Evolutionary conservation across 37 sponge, comb jelly and placozoan genomes (phyloP).

Genomic region (Axinella damicornis): DNA sequence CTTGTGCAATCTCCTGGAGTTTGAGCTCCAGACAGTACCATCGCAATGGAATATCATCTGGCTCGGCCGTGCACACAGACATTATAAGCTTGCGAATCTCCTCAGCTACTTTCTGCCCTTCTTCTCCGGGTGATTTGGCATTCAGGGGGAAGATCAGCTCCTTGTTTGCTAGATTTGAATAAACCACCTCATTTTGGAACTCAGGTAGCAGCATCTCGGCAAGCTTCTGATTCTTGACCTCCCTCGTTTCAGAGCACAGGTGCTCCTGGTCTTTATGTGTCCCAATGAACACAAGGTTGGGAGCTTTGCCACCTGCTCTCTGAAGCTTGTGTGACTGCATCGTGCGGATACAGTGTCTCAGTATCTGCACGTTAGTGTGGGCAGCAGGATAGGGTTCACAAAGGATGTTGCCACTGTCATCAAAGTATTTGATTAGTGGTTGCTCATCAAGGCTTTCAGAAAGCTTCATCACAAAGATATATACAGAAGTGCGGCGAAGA

Average conservation of each 20-base stretch:
- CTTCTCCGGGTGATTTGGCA: conserved; percentile 10
- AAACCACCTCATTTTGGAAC: background rate
- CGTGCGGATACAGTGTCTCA: no score
- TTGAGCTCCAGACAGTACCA: background rate
- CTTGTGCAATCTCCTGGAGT: conserved; percentile 2
- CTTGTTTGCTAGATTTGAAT: background rate
- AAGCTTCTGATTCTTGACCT: conserved; percentile 17
- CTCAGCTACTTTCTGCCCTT: background rate
- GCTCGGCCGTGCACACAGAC: background rate
- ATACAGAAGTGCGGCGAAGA: background rate
- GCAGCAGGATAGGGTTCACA: no score
- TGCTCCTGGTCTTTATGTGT: conserved; percentile 9
- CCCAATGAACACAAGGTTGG: conserved; percentile 23
- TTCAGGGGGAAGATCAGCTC: conserved; percentile 28
- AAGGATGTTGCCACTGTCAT: background rate
- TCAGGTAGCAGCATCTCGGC: conserved; percentile 10
- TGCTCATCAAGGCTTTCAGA: conserved; percentile 6
- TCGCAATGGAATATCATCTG: conserved; percentile 12
- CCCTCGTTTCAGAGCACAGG: background rate
- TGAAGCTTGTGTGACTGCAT: no score
- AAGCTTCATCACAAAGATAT: conserved; percentile 24
- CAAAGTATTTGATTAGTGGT: background rate
- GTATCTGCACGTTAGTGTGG: no score
- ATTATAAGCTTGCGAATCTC: background rate
- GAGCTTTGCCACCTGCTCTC: no score